Conservation (phyloP, 35 echinoderm and acorn worm genomes). For the Ptychodera flava region DNA sequence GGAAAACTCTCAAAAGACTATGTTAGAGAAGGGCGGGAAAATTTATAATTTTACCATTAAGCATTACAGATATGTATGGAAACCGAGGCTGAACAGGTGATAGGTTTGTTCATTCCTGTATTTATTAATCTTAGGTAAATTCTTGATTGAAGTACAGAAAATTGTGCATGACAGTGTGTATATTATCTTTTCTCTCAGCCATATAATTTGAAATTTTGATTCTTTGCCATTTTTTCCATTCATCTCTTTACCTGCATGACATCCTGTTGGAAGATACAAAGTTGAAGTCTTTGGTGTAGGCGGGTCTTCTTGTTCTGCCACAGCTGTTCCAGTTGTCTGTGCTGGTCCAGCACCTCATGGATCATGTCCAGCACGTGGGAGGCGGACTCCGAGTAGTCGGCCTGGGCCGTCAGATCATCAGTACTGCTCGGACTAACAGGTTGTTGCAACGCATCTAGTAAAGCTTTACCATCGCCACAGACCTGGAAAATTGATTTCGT, state of each 20-base stretch:
- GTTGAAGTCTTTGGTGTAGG: conserved; percentile 71
- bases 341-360: conserved; percentile 84
- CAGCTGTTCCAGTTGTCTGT: conserved; percentile 77
- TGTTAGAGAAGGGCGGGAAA: too few relatives aligned
- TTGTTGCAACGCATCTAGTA: conserved; percentile 81
- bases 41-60: too few relatives aligned
- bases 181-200: too few relatives aligned
- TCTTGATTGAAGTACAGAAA: too few relatives aligned
- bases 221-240: too few relatives aligned
- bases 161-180: too few relatives aligned
- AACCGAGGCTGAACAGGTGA: too few relatives aligned
- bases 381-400: conserved; percentile 82
- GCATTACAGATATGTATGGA: too few relatives aligned
- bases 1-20: too few relatives aligned
- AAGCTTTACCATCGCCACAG: conserved; percentile 78
- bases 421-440: conserved; percentile 84
- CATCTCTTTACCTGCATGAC: conserved; percentile 77
- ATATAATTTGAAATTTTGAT: too few relatives aligned
- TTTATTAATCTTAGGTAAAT: too few relatives aligned
- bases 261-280: conserved; percentile 93
- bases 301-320: conserved; percentile 73
- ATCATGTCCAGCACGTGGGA: conserved; percentile 82
- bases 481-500: conserved; percentile 38
- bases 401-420: conserved; percentile 89
- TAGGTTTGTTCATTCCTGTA: too few relatives aligned